Base-by-base conservation (phyloP, 2,888 invertebrate genomes). In the Hypercompe scribonia region DNA sequence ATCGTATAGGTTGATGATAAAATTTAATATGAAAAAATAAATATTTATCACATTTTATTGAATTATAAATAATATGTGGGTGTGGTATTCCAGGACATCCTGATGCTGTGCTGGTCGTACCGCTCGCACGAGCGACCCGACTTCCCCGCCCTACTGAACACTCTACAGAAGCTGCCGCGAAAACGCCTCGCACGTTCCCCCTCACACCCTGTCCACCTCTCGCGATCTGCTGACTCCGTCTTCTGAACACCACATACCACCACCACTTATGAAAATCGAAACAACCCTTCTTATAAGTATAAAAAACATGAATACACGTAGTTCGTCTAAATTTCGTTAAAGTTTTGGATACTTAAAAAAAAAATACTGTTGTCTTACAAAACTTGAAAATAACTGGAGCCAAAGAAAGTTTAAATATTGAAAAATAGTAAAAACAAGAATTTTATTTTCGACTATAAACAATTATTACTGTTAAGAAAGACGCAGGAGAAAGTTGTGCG, bases 61-160 rank as follows among this genome's bases (percentile, higher is more conserved):
- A n/a, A n/a, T n/a, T n/a, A n/a, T 36, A 36, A 39, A 1, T 54
- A n/a, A 54, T 24, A 24, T 54, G 7, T 8, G 24, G 46, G 28
- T 61, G 15, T 18, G 31, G 31, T 31, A 13, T 31, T 58, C 31
- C 89, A 99, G 98, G 99, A 99, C 90, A 98, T 99, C 87, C 95
- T 99, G 84, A 99, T 99, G 98, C 96, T 97, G 84, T 99, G 99
- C 94, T 99, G 99, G 99, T 97, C 98, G 75, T 99, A 97, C 93
- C 97, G 97, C 74, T 96, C 97, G 11, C 96, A 96, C 73, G 98
- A 99, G 89, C 97, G 99, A 79, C 99, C 99, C 0, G 98, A 99
- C 91, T 99, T 99, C 95, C 97, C 97, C 72, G 97, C 97, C 81
- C 96, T 99, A 75, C 96, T 98, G 84, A 97, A 97, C 74, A 97